These are phyloP conservation scores for Synergus umbraculus DNA, from an alignment of 2,888 invertebrate species.

Conservation along the genomic window DNA sequence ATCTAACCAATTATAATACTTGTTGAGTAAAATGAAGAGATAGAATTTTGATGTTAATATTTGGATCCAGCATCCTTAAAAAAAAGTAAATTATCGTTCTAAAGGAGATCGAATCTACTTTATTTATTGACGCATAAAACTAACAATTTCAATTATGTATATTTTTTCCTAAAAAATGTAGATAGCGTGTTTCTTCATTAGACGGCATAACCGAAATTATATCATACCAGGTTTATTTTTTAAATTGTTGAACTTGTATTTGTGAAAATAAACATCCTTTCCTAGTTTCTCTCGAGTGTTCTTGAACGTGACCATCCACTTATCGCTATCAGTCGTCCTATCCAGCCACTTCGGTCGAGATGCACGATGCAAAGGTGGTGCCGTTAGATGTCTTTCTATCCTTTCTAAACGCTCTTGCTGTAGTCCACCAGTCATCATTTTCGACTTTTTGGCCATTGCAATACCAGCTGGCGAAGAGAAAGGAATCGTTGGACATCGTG, in stretches of 20 bases:
- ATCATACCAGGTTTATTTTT: conserved; percentile 70
- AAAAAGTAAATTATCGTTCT: too few species aligned
- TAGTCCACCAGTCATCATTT: conserved; percentile 77
- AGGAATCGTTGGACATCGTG: conserved; percentile 78
- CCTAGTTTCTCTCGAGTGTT: conserved; percentile 66
- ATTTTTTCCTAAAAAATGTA: too few species aligned
- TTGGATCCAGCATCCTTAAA: too few species aligned
- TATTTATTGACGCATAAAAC: too few species aligned
- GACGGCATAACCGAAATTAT: background rate
- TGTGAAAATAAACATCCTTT: conserved; percentile 64
- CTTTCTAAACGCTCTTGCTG: conserved; percentile 79
- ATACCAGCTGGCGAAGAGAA: conserved; percentile 80
- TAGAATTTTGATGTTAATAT: too few species aligned
- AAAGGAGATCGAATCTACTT: too few species aligned
- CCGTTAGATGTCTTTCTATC: conserved; percentile 78
- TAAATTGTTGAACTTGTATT: conserved; percentile 70
- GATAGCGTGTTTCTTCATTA: too few species aligned
- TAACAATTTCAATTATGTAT: too few species aligned
- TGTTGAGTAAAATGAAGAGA: too few species aligned
- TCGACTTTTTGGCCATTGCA: conserved; percentile 78
- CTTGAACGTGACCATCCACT: conserved; percentile 72
- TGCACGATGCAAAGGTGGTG: conserved; percentile 73
- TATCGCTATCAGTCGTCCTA: conserved; percentile 62
- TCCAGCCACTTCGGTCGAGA: conserved; percentile 72
- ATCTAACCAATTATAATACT: too few species aligned